Percentiles rank a stretch among this genome's conserved stretches.
Evolutionary conservation across 2,113 vertebrate species (phyloP).

Genomic region (Stegostoma tigrinum): DNA sequence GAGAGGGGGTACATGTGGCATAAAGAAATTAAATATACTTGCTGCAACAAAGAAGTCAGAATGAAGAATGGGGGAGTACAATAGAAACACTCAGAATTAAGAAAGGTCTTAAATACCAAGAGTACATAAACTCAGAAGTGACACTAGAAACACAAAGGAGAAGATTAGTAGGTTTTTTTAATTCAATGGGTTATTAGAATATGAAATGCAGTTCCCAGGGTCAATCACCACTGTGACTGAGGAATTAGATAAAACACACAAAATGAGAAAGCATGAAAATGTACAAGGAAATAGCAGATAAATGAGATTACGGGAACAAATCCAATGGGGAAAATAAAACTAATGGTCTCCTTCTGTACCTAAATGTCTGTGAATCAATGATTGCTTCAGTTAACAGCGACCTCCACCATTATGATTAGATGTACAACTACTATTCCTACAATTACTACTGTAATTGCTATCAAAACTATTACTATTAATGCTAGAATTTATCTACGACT

Average conservation of each 20-base stretch:
- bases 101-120: not conserved
- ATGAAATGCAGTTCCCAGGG: not conserved
- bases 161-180: constrained; percentile 8
- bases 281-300: not conserved
- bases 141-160: not conserved
- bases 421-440: not conserved
- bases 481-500: not conserved
- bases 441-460: not conserved
- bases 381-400: not conserved
- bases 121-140: not conserved
- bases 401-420: not conserved
- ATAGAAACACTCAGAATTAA: not conserved
- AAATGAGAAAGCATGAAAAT: not conserved
- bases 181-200: constrained; percentile 6
- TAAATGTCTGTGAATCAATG: not conserved
- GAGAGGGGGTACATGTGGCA: not conserved
- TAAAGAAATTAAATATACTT: not conserved
- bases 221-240: not conserved
- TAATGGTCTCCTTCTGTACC: not conserved
- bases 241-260: constrained; percentile 13
- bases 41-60: not conserved
- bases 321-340: not conserved
- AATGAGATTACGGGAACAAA: not conserved
- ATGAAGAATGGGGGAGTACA: constrained; percentile 13
- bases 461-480: not conserved